Percentiles rank a stretch among this genome's conserved stretches.
Evolutionary conservation across 2,888 invertebrate species (phyloP).

Genomic region (Encarsia formosa): DNA sequence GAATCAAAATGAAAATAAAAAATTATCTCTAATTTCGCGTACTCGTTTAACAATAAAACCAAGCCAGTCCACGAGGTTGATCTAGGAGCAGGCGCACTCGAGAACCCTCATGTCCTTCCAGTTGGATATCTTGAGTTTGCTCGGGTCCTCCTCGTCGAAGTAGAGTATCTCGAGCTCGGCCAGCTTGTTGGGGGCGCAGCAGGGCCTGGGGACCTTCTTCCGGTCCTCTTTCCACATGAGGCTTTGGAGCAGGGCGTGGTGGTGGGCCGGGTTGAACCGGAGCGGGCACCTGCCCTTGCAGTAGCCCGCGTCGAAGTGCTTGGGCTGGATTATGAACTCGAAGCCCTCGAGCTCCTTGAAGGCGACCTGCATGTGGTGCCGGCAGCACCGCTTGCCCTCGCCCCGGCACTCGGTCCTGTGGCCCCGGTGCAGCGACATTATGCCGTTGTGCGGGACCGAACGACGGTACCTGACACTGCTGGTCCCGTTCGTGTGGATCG

Average conservation of each 20-base stretch:
- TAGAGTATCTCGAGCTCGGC: constrained; percentile 63
- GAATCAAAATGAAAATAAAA: too few species aligned
- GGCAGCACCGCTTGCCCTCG: constrained; percentile 60
- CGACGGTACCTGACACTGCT: not conserved
- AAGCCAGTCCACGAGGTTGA: too few species aligned
- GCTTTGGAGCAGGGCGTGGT: constrained; percentile 68
- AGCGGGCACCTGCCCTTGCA: constrained; percentile 68
- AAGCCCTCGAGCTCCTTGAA: constrained; percentile 64
- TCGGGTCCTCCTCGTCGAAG: constrained; percentile 60
- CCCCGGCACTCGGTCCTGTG: constrained; percentile 57
- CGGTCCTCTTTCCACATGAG: constrained; percentile 62
- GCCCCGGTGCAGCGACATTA: constrained; percentile 48
- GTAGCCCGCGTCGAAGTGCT: constrained; percentile 66
- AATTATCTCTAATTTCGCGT: too few species aligned
- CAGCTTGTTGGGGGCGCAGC: constrained; percentile 68
- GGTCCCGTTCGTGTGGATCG: not conserved
- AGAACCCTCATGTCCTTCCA: constrained; percentile 70
- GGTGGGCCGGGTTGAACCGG: constrained; percentile 65
- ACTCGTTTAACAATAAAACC: too few species aligned
- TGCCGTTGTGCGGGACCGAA: constrained; percentile 43
- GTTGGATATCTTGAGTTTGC: constrained; percentile 61
- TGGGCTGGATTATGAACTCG: constrained; percentile 66
- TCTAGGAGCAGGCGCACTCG: constrained; percentile 67
- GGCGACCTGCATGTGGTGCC: constrained; percentile 63
- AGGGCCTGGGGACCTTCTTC: constrained; percentile 58